Evolutionary conservation across 92 coral and sea anemone species (phyloP), one percentile per base, ranked within the genome.

Genomic region (Pocillopora grandis): DNA sequence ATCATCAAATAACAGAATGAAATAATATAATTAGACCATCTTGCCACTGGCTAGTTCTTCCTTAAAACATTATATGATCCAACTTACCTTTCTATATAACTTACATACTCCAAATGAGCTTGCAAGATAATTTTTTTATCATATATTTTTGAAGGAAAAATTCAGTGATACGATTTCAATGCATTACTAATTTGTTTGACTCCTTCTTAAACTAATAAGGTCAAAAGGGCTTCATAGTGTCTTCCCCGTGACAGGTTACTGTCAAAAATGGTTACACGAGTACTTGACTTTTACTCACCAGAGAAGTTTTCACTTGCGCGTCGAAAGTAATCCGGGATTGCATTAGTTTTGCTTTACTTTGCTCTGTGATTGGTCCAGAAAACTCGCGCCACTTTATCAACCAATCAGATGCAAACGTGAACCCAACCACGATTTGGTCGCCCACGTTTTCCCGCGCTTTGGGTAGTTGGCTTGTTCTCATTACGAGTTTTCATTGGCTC

Each of bases 231-330:
- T n/a, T 19, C 69, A 58, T 33, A 35, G 76, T 19, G 59, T 33
- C 27, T 69, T 70, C 68, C 58, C 76, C 10, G 21, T 63, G 62
- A 42, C 85, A 80, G 85, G 85, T 80, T 18, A 37, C 85, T 57
- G 76, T 36, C 35, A 70, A 31, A 36, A 15, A 66, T 33, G 37
- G 8, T 80, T 3, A 66, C 67, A 58, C 85, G 67, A 80, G 36
- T 71, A 36, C 67, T 80, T 80, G 85, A 79, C 74, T 69, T 70
- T 70, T 7, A 36, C 10, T 15, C 1, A 36, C n/a, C 27, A 59
- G 16, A 59, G 62, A 3, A 42, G 52, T 42, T 42, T 42, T 42
- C 52, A 42, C 4, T 42, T 27, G 31, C 31, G 31, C 31, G 31
- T 27, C 31, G 31, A 27, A 27, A 27, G 31, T 27, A 27, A 27